Evolutionary conservation across 2,888 invertebrate species (phyloP), one percentile per base, ranked within the genome.

Genomic region (Erebia ligea): DNA sequence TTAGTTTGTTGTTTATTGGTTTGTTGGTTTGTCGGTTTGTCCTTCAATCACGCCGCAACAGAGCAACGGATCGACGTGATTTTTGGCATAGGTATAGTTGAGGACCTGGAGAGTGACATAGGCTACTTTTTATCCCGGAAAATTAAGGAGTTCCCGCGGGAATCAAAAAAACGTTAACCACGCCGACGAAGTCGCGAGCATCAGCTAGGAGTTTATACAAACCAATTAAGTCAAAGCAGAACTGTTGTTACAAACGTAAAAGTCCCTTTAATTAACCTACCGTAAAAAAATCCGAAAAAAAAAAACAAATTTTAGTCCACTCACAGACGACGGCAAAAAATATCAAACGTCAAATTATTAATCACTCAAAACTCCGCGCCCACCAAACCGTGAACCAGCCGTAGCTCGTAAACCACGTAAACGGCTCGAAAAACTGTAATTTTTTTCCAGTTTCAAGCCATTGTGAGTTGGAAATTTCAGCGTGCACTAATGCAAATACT

Each of bases 401-500:
- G 6, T 34, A 34, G 6, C 59, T n/a, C 65, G 66, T 66, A 42
- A 73, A 75, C 69, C 75, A 67, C 74, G 73, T 72, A 72, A 71
- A 74, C 71, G 70, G 73, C 74, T 70, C 61, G 73, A 72, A 73
- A 64, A 77, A 71, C 72, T 42, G 73, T 72, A 73, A 73, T 74
- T 76, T 76, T 76, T 77, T 78, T 75, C 72, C 74, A 76, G 73
- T 73, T 75, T 72, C 73, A 25, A 73, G 69, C 74, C 75, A 77
- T 77, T 78, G 78, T 78, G 73, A 74, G 76, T 76, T 74, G 75
- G 74, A 76, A 76, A 75, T 80, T 79, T 77, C 78, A 78, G 73
- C 76, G 77, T 74, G 75, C 73, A 76, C 81, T 84, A 86, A 87
- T 85, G 87, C 83, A 82, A 87, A 87, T 84, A 82, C 85, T 78